Base-by-base conservation (phyloP, 2,888 invertebrate species). In the Geophilus truncorum region DNA sequence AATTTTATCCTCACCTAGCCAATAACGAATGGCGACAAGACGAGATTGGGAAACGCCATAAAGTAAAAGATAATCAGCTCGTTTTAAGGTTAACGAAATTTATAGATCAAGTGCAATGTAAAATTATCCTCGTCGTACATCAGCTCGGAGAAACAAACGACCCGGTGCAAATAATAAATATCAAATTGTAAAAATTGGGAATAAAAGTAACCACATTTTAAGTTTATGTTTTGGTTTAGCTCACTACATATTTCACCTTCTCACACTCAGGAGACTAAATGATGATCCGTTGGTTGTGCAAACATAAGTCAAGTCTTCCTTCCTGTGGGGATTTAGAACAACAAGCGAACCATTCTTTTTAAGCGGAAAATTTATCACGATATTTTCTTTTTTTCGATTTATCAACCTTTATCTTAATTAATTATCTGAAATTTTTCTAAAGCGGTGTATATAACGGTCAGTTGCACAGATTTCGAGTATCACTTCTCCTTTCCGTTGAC, bases 401-500 rank as follows among this genome's bases (percentile, higher is more conserved):
- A 23, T n/a, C 57, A 70, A 70, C 23, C 25, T 9, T 23, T 12
- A 25, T 70, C 70, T 12, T 25, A 28, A 10, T 28, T 70, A 70
- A 70, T 70, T 70, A 70, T 25, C 23, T 62, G 62, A 25, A 25
- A 7, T 5, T 18, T 25, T 28, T 70, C 25, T 45, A 45, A 18
- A 70, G 9, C 2, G 5, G 23, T 25, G 10, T 70, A 70, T 25
- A 70, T 1, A 25, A 70, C 70, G 51, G 51, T 51, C 51, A 51
- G 51, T 51, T 70, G 70, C 25, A 15, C 70, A 25, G 70, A 70
- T 70, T 70, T 25, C 70, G 70, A 28, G 28, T 70, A 70, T 70
- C 70, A 70, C 70, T 70, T 70, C 21, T 70, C 25, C 28, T 70
- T 70, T 70, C 25, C 70, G 70, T 70, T 70, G 70, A 70, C 70